Evolutionary conservation across 2,797 vertebrate species (phyloP).

Genomic region (Chelmon rostratus): DNA sequence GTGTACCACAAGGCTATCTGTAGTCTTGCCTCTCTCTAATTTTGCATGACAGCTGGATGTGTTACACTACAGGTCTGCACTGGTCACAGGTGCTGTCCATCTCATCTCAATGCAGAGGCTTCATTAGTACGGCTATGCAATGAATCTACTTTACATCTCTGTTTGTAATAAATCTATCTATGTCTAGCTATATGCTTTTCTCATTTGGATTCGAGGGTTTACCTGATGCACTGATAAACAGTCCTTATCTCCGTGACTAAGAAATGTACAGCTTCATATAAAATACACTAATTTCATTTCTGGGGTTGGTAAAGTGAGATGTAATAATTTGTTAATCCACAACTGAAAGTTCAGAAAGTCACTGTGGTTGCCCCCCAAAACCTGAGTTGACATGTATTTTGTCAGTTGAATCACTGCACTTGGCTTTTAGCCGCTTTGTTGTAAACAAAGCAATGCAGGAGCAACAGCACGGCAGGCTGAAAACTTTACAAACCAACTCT

Average conservation of each 20-base stretch:
- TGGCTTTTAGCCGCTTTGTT: neutral
- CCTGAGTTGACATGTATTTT: neutral
- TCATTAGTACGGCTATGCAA: neutral
- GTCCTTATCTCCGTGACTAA: neutral
- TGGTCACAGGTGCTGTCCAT: neutral
- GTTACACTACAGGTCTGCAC: neutral
- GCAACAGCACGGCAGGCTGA: neutral
- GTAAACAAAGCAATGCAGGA: neutral
- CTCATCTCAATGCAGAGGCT: neutral
- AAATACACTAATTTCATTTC: neutral
- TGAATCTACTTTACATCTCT: neutral
- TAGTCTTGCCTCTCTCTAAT: neutral
- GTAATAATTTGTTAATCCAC: neutral
- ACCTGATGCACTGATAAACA: neutral
- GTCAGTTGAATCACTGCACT: neutral
- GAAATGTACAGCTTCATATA: neutral
- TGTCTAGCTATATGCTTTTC: neutral
- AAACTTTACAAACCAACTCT: neutral
- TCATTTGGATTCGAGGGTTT: neutral
- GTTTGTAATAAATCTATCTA: neutral
- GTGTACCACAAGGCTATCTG: neutral
- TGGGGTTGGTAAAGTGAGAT: neutral
- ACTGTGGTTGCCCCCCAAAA: neutral
- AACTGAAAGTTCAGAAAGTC: neutral
- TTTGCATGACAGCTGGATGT: conserved; percentile 7